Conservation (phyloP, 2,888 invertebrate genomes). For the Lasioglossum leucozonium region DNA sequence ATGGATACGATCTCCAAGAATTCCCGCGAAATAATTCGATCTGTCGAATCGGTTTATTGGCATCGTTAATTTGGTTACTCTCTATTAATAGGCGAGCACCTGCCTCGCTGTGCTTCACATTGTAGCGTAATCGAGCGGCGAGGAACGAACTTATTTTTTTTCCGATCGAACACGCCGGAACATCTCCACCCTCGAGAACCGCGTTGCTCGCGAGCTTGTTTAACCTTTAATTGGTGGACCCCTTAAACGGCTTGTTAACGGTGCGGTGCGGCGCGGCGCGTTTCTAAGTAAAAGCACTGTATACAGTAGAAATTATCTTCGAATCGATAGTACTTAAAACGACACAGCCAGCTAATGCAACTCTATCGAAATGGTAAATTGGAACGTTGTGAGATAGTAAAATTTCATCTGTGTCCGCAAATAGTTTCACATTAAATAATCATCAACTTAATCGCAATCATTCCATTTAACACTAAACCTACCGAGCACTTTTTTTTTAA, state of each 20-base stretch:
- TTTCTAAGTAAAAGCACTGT: conserved; percentile 1
- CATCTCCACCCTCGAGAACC: not conserved
- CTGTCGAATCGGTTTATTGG: conserved; percentile 53
- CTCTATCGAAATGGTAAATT: too few relatives aligned
- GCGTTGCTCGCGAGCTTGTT: not conserved
- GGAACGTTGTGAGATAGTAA: too few relatives aligned
- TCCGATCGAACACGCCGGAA: conserved; percentile 24
- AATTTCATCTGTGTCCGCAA: too few relatives aligned
- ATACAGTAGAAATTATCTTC: not conserved
- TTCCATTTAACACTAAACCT: too few relatives aligned
- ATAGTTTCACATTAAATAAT: too few relatives aligned
- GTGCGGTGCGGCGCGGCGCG: not conserved
- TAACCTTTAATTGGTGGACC: not conserved
- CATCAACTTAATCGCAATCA: too few relatives aligned
- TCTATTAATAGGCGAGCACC: conserved; percentile 67
- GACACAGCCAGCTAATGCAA: not conserved
- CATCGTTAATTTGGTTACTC: conserved; percentile 57
- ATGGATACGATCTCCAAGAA: not conserved
- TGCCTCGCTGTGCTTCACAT: conserved; percentile 14
- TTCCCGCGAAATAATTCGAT: conserved; percentile 25
- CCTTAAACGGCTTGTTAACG: not conserved
- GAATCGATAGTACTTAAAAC: not conserved
- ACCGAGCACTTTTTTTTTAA: too few relatives aligned
- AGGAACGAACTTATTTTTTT: conserved; percentile 38
- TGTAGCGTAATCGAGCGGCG: conserved; percentile 26